These are phyloP conservation scores for Steinernema carpocapsae DNA, from an alignment of 2,888 invertebrate genomes.

Conservation along the genomic window DNA sequence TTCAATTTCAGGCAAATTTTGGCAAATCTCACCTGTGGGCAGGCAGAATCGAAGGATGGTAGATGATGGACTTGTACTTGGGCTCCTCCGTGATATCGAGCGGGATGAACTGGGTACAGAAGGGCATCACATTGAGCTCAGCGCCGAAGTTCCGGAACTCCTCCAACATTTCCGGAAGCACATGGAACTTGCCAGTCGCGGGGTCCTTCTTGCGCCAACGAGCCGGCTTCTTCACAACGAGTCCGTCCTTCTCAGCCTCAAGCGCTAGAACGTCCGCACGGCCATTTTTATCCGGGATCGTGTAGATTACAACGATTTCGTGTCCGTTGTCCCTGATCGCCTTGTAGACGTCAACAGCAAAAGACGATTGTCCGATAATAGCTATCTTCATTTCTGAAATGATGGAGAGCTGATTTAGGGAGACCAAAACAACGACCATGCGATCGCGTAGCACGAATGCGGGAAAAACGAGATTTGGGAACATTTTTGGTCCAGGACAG, in stretches of 20 bases:
- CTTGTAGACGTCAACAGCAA: constrained; percentile 92
- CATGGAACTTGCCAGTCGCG: constrained; percentile 56
- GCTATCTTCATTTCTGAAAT: constrained; percentile 76
- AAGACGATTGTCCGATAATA: constrained; percentile 91
- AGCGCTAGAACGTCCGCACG: constrained; percentile 87
- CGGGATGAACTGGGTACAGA: constrained; percentile 94
- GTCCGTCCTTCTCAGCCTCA: constrained; percentile 79
- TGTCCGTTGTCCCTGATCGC: constrained; percentile 60
- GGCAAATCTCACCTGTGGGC: constrained; percentile 75
- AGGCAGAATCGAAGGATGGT: constrained; percentile 92
- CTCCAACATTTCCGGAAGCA: constrained; percentile 54
- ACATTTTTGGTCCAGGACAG: too few species aligned
- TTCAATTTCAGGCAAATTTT: neutral
- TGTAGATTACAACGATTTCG: constrained; percentile 88
- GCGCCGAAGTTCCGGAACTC: constrained; percentile 82
- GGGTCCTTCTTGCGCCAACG: constrained; percentile 78
- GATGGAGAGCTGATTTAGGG: too few species aligned
- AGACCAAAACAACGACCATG: too few species aligned
- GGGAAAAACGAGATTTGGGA: too few species aligned
- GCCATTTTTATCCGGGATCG: constrained; percentile 81
- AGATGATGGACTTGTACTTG: constrained; percentile 84
- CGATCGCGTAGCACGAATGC: too few species aligned
- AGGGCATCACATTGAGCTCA: constrained; percentile 90
- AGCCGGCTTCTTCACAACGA: constrained; percentile 88
- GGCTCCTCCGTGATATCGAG: constrained; percentile 81